These are phyloP conservation scores for Azorinus chamasolen DNA, from an alignment of 2,888 invertebrate species.

Conservation along the genomic window DNA sequence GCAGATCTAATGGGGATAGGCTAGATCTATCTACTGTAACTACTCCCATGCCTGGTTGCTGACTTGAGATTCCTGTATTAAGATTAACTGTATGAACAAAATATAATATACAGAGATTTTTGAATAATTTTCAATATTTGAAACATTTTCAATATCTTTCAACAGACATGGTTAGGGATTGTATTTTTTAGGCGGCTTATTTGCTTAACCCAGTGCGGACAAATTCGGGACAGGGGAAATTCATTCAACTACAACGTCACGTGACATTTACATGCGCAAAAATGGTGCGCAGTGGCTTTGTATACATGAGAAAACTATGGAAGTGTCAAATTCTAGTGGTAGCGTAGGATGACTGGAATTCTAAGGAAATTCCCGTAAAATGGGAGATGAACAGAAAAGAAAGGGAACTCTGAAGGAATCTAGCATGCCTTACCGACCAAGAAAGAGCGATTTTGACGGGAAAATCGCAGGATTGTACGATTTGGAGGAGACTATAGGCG, in stretches of 20 bases:
- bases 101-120: too few species aligned
- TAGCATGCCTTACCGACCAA: slow-evolving; percentile 74
- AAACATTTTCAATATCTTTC: too few species aligned
- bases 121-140: too few species aligned
- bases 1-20: too few species aligned
- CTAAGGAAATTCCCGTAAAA: slow-evolving; percentile 14
- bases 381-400: slow-evolving; percentile 34
- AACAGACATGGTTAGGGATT: too few species aligned
- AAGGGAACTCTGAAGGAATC: slow-evolving; percentile 8
- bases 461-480: slow-evolving; percentile 94
- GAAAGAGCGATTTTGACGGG: slow-evolving; percentile 82
- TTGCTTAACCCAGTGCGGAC: too few species aligned
- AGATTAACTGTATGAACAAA: too few species aligned
- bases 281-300: slow-evolving; percentile 70
- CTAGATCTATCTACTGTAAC: too few species aligned
- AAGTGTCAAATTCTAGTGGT: slow-evolving; percentile 53
- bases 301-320: slow-evolving; percentile 64
- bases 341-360: slow-evolving; percentile 2
- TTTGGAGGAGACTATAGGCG: slow-evolving; percentile 98
- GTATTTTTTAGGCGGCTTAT: too few species aligned
- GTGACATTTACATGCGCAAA: slow-evolving; percentile 78
- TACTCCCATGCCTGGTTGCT: too few species aligned
- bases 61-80: too few species aligned
- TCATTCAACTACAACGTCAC: slow-evolving; percentile 51
- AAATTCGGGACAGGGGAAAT: too few species aligned